phyloP scores from a whole-genome alignment of 1,140 invertebrate genomes.

The Drosophila santomea region DNA sequence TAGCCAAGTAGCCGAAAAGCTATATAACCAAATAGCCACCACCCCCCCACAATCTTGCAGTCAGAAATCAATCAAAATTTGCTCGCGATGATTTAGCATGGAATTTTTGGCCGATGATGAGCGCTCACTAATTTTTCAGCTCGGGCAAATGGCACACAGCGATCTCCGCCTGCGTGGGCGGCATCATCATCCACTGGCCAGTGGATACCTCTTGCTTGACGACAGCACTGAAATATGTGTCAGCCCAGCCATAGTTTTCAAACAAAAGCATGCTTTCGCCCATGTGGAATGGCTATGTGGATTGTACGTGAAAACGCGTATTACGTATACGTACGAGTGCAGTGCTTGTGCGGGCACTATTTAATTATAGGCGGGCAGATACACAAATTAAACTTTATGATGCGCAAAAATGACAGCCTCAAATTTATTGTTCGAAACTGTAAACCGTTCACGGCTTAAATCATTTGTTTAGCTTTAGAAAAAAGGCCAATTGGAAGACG shows the following conservation, averaged over 20 bases:
- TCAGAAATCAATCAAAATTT: slow-evolving; percentile 77
- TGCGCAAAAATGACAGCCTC: neutral
- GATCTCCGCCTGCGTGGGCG: slow-evolving; percentile 54
- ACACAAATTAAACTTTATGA: slow-evolving; percentile 22
- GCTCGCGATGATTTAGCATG: slow-evolving; percentile 69
- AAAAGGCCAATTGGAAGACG: neutral
- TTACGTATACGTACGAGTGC: neutral
- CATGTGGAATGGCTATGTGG: neutral
- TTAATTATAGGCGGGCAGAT: slow-evolving; percentile 8
- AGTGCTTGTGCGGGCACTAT: slow-evolving; percentile 1
- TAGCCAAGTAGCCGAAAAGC: too few species aligned
- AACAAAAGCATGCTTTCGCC: slow-evolving; percentile 23
- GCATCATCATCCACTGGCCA: slow-evolving; percentile 17
- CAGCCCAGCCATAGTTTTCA: slow-evolving; percentile 34
- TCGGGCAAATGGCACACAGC: slow-evolving; percentile 59
- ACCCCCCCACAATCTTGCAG: neutral
- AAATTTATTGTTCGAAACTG: neutral
- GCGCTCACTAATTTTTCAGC: slow-evolving; percentile 66
- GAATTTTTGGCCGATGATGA: slow-evolving; percentile 69
- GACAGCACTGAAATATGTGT: slow-evolving; percentile 62
- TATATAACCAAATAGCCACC: too few species aligned
- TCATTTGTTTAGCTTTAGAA: neutral
- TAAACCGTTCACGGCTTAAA: neutral
- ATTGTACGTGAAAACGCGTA: neutral
- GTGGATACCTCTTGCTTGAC: slow-evolving; percentile 46